Base-by-base conservation (phyloP, 2,113 vertebrate genomes). In the Paracanthobrama guichenoti region DNA sequence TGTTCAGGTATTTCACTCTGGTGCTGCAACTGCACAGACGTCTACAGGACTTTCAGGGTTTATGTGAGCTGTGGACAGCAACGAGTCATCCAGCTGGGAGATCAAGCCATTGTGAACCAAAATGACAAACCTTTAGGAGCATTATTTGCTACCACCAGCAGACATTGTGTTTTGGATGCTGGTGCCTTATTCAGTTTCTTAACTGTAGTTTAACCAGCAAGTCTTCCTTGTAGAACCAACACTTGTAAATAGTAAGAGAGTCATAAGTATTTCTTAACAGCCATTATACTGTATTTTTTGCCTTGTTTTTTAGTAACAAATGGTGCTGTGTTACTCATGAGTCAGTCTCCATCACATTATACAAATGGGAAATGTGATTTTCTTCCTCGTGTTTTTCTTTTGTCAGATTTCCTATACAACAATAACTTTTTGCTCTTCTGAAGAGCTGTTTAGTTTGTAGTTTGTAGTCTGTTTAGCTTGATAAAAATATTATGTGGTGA, bases 1-100 rank as follows among this genome's bases (percentile, higher is more conserved):
- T 77, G 50, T 74, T 80, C 50, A 12, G 77, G 83, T 67, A 66
- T 87, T 80, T 74, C 35, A 62, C 53, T n/a, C 26, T 8, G 46
- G 50, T 6, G 50, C 50, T 53, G 50, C 46, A 53, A 53, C 50
- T 16, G 14, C 53, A 20, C 53, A 55, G 53, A 20, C 0, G 6
- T 20, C 53, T 20, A 6, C 53, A 55, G 18, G 28, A 57, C 66
- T 69, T 1, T 44, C 64, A 67, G 28, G 14, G 28, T 67, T 8
- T 35, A 8, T 67, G 64, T 35, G 64, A 35, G 16, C 64, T 35
- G 64, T 35, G 64, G 16, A 67, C 7, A 10, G 8, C 62, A 20
- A 4, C 16, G 0, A 6, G 50, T 20, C 16, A 18, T 53, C 16
- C 5, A 53, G 50, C 2, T 18, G 16, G 31, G 0, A 35, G 64